Evolutionary conservation across 2,113 vertebrate genomes (phyloP).

Genomic region (Furnarius figulus): DNA sequence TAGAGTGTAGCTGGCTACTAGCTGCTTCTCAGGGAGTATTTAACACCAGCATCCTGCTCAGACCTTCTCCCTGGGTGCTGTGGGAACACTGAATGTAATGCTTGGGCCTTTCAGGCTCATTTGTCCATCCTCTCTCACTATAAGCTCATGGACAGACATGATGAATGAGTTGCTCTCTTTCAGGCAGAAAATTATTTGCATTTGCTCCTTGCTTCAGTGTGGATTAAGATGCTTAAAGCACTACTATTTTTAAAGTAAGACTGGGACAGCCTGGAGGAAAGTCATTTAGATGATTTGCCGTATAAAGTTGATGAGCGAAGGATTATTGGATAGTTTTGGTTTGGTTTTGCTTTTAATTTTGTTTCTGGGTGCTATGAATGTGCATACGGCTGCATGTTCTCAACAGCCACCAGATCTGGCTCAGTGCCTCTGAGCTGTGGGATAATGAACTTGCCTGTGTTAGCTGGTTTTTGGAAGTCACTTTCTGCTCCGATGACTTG

Average conservation of each 20-base stretch:
- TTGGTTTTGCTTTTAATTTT: background rate
- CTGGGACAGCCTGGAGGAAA: background rate
- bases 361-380: background rate
- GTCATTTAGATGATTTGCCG: fast-evolving
- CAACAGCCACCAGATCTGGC: background rate
- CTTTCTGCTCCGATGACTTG: background rate
- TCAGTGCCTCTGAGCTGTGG: background rate
- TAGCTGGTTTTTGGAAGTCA: slow-evolving; percentile 2
- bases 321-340: background rate
- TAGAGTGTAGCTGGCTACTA: background rate
- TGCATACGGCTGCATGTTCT: background rate
- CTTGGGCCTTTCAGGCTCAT: background rate
- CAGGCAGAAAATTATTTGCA: background rate
- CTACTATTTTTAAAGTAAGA: background rate
- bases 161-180: background rate
- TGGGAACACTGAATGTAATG: background rate
- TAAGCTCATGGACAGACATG: fast-evolving
- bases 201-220: background rate
- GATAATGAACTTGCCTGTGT: background rate
- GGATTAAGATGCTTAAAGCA: background rate
- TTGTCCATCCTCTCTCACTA: background rate
- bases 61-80: background rate
- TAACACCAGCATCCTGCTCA: background rate
- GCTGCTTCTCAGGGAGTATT: background rate
- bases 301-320: background rate